Percentiles rank a stretch among this genome's conserved stretches.
These are phyloP conservation scores for Halictus rubicundus DNA, from an alignment of 1,140 invertebrate genomes.

Conservation along the genomic window DNA sequence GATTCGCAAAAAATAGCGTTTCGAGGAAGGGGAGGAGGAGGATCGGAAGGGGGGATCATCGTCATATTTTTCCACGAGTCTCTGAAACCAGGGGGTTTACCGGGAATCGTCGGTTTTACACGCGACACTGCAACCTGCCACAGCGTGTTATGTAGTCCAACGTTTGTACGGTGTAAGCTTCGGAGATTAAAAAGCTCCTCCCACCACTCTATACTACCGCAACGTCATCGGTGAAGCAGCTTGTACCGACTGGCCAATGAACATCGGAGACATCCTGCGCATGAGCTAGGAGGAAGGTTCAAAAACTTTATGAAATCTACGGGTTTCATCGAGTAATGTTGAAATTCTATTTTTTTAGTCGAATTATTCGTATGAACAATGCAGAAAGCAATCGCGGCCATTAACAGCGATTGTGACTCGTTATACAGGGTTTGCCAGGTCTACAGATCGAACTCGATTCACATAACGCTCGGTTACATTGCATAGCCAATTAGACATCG, in stretches of 20 bases:
- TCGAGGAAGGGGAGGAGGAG: too few species aligned
- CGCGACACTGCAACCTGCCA: neutral
- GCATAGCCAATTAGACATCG: neutral
- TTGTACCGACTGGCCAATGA: neutral
- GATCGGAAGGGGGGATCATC: neutral
- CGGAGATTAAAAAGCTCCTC: neutral
- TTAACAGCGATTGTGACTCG: conserved; percentile 29
- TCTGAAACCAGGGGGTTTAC: neutral
- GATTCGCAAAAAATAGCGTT: neutral
- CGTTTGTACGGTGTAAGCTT: neutral
- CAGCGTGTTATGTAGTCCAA: neutral
- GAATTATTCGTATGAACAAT: conserved; percentile 21
- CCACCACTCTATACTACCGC: neutral
- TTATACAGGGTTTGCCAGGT: conserved; percentile 37
- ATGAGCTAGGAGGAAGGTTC: neutral
- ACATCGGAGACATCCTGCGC: neutral
- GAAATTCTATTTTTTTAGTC: too few species aligned
- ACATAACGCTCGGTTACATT: conserved; percentile 28
- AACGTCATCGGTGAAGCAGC: neutral
- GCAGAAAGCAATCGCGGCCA: conserved; percentile 15
- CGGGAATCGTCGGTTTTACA: neutral
- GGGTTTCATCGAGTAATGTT: too few species aligned
- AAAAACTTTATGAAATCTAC: neutral
- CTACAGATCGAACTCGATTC: conserved; percentile 40
- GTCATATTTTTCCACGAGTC: neutral